Evolutionary conservation across 2,797 vertebrate genomes (phyloP).

Genomic region (Liasis olivaceus): DNA sequence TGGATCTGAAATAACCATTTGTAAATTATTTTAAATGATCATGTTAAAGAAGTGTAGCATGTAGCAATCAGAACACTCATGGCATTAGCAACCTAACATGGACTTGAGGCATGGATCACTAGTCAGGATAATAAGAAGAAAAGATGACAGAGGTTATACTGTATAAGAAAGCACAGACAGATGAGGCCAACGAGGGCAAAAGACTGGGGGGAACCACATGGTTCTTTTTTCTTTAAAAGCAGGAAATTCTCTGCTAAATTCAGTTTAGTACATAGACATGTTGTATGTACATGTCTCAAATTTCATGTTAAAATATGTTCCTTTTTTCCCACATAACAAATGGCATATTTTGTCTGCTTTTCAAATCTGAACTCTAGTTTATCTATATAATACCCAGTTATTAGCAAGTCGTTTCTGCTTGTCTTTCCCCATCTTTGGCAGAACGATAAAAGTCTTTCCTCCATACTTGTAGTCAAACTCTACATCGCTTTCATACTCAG

Average conservation of each 20-base stretch:
- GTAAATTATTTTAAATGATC: slow-evolving; percentile 77
- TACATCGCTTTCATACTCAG: neutral
- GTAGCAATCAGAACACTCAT: slow-evolving; percentile 57
- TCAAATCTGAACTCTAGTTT: neutral
- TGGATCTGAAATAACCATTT: slow-evolving; percentile 54
- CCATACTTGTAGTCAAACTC: neutral
- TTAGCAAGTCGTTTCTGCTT: neutral
- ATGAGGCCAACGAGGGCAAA: slow-evolving; percentile 46
- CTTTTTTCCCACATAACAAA: neutral
- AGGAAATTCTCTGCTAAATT: neutral
- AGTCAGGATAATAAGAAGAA: slow-evolving; percentile 64
- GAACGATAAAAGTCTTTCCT: neutral
- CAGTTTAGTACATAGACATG: neutral
- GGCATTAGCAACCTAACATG: slow-evolving; percentile 61
- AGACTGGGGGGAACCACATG: neutral
- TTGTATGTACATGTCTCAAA: neutral
- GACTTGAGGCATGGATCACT: slow-evolving; percentile 67
- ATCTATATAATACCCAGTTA: neutral
- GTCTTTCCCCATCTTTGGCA: neutral
- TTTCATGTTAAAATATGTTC: neutral
- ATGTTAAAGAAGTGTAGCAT: slow-evolving; percentile 64
- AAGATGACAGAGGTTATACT: slow-evolving; percentile 59
- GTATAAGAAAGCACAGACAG: slow-evolving; percentile 58
- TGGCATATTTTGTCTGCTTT: neutral
- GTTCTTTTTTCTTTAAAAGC: slow-evolving; percentile 22